A percentile compares a stretch with the other conserved stretches of the same genome.
Evolutionary conservation across 2,113 vertebrate genomes (phyloP).

Genomic region (Aspidoscelis tigris): DNA sequence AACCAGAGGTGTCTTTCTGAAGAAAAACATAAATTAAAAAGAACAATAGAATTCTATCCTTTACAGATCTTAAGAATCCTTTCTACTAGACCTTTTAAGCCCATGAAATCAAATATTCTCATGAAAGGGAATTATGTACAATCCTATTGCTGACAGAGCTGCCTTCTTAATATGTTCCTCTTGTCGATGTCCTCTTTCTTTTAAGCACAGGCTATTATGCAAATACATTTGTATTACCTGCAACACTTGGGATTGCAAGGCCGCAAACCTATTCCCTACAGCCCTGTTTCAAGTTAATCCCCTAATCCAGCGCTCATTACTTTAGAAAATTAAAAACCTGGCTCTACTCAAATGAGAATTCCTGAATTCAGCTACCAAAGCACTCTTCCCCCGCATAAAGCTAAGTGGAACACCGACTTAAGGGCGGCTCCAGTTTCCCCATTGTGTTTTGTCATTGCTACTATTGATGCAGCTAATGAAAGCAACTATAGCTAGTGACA

Average conservation of each 20-base stretch:
- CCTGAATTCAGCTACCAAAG: slow-evolving; percentile 15
- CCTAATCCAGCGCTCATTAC: slow-evolving; percentile 57
- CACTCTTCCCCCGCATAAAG: slow-evolving; percentile 7
- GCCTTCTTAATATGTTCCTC: not conserved
- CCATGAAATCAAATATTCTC: slow-evolving; percentile 19
- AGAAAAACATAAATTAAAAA: not conserved
- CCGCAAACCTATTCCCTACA: slow-evolving; percentile 11
- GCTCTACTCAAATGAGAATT: slow-evolving; percentile 42
- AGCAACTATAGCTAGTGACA: slow-evolving; percentile 52
- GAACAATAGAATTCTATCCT: not conserved
- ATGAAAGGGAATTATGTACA: too few species aligned
- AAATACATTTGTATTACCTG: not conserved
- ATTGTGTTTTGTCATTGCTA: not conserved
- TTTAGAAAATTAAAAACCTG: slow-evolving; percentile 69
- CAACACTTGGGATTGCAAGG: not conserved
- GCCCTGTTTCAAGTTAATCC: slow-evolving; percentile 58
- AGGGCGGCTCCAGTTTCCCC: too few species aligned
- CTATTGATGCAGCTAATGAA: slow-evolving; percentile 8
- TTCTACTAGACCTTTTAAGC: slow-evolving; percentile 3
- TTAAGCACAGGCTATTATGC: not conserved
- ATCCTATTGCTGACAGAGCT: not conserved
- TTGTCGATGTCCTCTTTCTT: not conserved
- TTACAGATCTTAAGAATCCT: not conserved
- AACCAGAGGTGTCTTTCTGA: not conserved
- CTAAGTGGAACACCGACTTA: not conserved